Base-by-base conservation (phyloP, 2,797 vertebrate genomes). In the Smutsia gigantea region DNA sequence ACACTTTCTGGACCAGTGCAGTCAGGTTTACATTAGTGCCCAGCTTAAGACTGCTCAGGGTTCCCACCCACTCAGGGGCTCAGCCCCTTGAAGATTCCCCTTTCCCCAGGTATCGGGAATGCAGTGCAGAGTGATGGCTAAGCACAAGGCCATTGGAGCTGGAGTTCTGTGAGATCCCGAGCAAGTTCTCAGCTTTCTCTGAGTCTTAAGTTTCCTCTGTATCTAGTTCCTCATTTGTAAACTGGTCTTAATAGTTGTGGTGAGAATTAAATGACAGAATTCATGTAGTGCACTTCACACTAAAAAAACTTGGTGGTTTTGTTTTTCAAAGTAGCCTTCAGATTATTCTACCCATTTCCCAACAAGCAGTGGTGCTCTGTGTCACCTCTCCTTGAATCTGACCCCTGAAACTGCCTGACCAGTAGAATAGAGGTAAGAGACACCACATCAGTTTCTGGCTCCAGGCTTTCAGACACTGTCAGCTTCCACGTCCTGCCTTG, bases 201-300 rank as follows among this genome's bases (percentile, higher is more conserved):
- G 66, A 71, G 57, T 66, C 53, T 92, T 15, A n/a, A 12, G 57
- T 72, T 84, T 79, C 81, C 49, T 71, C 25, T 53, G 59, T 34
- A 2, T 39, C 74, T 72, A 19, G 31, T 27, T 90, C 87, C 84
- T 94, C 68, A 19, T 74, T 72, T 89, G 12, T 57, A 63, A 93
- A 79, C 66, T 7, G 14, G 15, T 66, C 57, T 61, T 61, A 66
- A 42, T 15, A 34, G 27, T 55, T 91, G 34, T 93, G 78, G 34
- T 93, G 78, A 96, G 34, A 90, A 83, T 84, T 71, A 75, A 84
- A 91, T 46, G 39, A 94, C 49, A 81, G 46, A 72, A 92, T 63
- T 79, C 78, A 74, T 5, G 3, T 7, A 34, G 86, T 23, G 37
- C 7, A 27, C 17, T 42, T 85, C 71, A 63, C 34, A 37, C 51